Evolutionary conservation across 2,113 vertebrate species (phyloP), one percentile per base, ranked within the genome.

Genomic region (Lichenostomus cassidix): DNA sequence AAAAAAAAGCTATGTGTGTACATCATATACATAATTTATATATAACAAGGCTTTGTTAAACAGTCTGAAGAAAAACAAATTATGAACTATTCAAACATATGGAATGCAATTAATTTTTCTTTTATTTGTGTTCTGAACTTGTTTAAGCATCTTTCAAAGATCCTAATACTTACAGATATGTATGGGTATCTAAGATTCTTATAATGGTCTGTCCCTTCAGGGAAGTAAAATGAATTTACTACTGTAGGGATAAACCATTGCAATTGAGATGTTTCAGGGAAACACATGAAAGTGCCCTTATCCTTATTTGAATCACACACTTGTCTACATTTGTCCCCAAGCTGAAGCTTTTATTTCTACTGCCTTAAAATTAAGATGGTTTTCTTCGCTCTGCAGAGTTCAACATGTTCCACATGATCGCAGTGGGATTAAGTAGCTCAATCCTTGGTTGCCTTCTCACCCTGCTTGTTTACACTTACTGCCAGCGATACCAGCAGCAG

Each of bases 381-480:
- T 33, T 60, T 82, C 70, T 88, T 20, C 3, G 2, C 88, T 79
- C 27, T 74, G 27, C 98, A 99, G 99, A 99, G 88, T 99, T 99
- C 97, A 99, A 99, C 97, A 96, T 99, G 97, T 99, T 99, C 98
- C 99, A 99, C 98, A 99, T 99, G 99, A 98, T 99, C 0, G 99
- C 99, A 0, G 99, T 99, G 95, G 99, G 99, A 20, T 97, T 99
- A 67, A 99, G 99, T 97, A 99, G 99, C 97, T 99, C 99, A 22
- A 99, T 99, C 88, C 98, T 99, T 5, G 99, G 99, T 76, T 99
- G 99, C 91, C 98, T 99, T 91, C 98, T 99, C 24, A 99, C 99
- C 5, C 98, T 99, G 90, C 98, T 99, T 9, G 97, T 99, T 91
- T 99, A 99, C 96, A 99, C 99, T 27, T 99, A 99, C 74, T 99